Conservation (phyloP, 2,113 vertebrate genomes). For the Pachypanchax playfairii region DNA sequence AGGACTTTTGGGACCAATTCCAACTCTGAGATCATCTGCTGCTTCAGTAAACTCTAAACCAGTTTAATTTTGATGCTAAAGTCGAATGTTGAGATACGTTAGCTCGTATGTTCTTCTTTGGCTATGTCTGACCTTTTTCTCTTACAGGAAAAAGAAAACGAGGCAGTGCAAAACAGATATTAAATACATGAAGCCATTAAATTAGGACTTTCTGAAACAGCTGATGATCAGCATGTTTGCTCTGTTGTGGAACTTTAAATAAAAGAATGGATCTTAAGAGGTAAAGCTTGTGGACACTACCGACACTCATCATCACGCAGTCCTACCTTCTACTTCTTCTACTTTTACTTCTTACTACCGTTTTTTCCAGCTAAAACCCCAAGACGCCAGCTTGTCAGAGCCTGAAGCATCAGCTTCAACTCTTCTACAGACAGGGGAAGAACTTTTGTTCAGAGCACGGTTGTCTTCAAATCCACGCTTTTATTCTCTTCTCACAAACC, state of each 20-base stretch:
- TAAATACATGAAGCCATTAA: background rate
- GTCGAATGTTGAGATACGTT: constrained; percentile 45
- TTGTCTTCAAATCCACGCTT: background rate
- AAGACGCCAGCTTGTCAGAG: constrained; percentile 12
- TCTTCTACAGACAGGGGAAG: constrained; percentile 10
- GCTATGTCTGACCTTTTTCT: constrained; percentile 72
- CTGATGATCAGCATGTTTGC: constrained; percentile 54
- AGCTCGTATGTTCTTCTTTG: constrained; percentile 73
- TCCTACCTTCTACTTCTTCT: constrained; percentile 4
- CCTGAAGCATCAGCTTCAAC: constrained; percentile 31
- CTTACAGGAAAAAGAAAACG: constrained; percentile 43
- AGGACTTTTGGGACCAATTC: constrained; percentile 42
- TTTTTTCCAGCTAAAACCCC: constrained; percentile 18
- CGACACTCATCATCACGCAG: background rate
- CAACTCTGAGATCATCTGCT: constrained; percentile 30
- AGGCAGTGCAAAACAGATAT: constrained; percentile 39
- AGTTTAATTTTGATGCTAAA: constrained; percentile 33
- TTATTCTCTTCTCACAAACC: background rate
- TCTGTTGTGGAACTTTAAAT: constrained; percentile 47
- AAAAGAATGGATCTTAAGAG: constrained; percentile 29
- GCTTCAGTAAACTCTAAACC: constrained; percentile 47
- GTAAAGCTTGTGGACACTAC: constrained; percentile 29
- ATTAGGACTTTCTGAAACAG: background rate
- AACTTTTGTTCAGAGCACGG: background rate
- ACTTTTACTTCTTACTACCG: constrained; percentile 11